Percentiles rank a stretch among this genome's conserved stretches.
These are phyloP conservation scores for Ianthella basta DNA, from an alignment of 37 sponge, comb jelly and placozoan species.

Conservation along the genomic window DNA sequence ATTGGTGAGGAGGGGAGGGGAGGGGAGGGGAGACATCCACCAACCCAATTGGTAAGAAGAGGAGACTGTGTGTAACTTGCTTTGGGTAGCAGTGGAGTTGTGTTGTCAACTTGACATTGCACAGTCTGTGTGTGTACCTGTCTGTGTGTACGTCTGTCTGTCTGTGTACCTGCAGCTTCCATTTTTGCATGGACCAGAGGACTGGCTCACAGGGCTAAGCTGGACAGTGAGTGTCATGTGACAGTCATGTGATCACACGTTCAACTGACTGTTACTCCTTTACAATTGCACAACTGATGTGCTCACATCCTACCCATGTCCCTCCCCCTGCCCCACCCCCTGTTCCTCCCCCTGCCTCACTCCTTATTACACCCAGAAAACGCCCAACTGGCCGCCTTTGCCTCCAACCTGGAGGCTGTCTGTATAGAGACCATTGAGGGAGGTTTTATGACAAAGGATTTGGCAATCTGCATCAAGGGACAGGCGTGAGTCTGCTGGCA, in stretches of 20 bases:
- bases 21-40: too few relatives aligned
- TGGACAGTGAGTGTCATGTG: constrained; percentile 68
- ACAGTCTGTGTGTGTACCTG: too few relatives aligned
- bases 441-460: constrained; percentile 96
- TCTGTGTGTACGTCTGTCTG: too few relatives aligned
- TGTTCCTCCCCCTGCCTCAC: too few relatives aligned
- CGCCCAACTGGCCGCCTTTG: constrained; percentile 55
- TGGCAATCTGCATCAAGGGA: constrained; percentile 93
- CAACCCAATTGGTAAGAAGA: too few relatives aligned
- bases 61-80: too few relatives aligned
- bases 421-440: constrained; percentile 92
- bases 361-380: constrained; percentile 60
- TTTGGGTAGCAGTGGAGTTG: too few relatives aligned
- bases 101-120: too few relatives aligned
- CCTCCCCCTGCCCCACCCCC: neutral
- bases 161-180: constrained; percentile 65
- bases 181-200: constrained; percentile 97
- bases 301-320: neutral
- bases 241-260: neutral
- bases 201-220: constrained; percentile 87
- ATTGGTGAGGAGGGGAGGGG: too few relatives aligned
- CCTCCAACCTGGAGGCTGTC: constrained; percentile 78
- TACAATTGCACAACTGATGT: neutral
- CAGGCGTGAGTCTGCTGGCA: too few relatives aligned
- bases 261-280: neutral